Conservation (phyloP, 2,888 invertebrate genomes). For the Homarus gammarus region DNA sequence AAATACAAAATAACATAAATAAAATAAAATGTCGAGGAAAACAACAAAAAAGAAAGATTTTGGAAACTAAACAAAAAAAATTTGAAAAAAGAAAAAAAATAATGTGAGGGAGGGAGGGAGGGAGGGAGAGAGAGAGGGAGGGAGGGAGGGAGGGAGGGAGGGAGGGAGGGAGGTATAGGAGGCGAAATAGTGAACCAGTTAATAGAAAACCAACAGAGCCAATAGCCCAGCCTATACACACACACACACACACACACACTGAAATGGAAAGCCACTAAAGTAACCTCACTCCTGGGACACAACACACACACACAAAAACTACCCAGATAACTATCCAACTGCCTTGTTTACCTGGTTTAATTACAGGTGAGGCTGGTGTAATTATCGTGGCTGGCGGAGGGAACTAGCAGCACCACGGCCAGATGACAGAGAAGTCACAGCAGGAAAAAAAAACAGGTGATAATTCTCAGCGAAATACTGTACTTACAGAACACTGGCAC, state of each 20-base stretch:
- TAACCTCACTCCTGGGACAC: neutral
- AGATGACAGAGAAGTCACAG: neutral
- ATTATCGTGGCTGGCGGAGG: too few species aligned
- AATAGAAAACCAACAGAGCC: neutral
- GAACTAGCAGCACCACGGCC: neutral
- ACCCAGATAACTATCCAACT: neutral
- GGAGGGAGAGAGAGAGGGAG: constrained; percentile 4
- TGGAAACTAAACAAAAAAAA: too few species aligned
- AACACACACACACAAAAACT: too few species aligned
- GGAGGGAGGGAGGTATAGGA: neutral
- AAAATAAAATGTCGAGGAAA: too few species aligned
- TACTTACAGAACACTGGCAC: neutral
- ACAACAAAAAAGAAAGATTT: too few species aligned
- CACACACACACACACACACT: neutral
- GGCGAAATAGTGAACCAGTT: neutral
- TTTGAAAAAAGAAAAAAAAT: too few species aligned
- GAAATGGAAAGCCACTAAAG: neutral
- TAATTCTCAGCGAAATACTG: neutral
- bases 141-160: neutral
- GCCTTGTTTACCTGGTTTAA: neutral
- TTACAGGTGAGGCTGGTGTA: neutral
- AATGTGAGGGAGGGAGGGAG: neutral
- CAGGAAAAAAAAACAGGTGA: neutral
- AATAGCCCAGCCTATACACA: neutral
- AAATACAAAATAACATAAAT: too few species aligned